These are phyloP conservation scores for Epizoanthus stellaris DNA, from an alignment of 92 coral and sea anemone species.

Conservation along the genomic window DNA sequence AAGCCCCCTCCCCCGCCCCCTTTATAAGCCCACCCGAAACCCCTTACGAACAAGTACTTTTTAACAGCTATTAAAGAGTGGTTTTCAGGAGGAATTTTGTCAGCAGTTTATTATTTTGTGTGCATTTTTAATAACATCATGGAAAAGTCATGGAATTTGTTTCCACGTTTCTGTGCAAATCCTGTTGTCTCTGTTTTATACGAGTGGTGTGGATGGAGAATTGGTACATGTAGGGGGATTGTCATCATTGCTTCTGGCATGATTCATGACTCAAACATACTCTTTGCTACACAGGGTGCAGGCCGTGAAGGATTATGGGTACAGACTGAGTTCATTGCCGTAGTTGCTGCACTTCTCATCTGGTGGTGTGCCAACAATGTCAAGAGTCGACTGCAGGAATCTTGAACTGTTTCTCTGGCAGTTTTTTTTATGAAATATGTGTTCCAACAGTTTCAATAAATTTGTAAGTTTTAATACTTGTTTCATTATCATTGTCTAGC, in stretches of 20 bases:
- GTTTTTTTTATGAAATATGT: conserved; percentile 28
- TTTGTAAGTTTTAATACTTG: background rate
- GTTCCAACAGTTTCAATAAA: conserved; percentile 23
- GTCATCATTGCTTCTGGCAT: background rate
- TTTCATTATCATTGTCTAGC: too few species aligned
- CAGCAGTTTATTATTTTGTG: too few species aligned
- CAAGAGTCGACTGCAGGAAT: conserved; percentile 94
- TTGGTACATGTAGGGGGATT: background rate
- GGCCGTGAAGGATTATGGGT: conserved; percentile 99
- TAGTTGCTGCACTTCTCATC: conserved; percentile 90
- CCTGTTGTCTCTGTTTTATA: too few species aligned
- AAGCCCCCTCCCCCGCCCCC: too few species aligned
- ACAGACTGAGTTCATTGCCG: conserved; percentile 97
- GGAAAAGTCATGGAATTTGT: too few species aligned
- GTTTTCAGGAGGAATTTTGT: too few species aligned
- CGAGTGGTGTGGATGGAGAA: too few species aligned
- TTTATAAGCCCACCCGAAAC: too few species aligned
- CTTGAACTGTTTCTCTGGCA: conserved; percentile 33
- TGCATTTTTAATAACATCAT: too few species aligned
- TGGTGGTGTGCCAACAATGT: conserved; percentile 99
- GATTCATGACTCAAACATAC: background rate
- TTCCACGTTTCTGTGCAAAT: too few species aligned
- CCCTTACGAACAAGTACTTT: too few species aligned
- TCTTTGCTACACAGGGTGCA: conserved; percentile 75
- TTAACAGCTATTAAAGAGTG: too few species aligned